Evolutionary conservation across 2,797 vertebrate species (phyloP).

Genomic region (Schizothorax lantsangensis): DNA sequence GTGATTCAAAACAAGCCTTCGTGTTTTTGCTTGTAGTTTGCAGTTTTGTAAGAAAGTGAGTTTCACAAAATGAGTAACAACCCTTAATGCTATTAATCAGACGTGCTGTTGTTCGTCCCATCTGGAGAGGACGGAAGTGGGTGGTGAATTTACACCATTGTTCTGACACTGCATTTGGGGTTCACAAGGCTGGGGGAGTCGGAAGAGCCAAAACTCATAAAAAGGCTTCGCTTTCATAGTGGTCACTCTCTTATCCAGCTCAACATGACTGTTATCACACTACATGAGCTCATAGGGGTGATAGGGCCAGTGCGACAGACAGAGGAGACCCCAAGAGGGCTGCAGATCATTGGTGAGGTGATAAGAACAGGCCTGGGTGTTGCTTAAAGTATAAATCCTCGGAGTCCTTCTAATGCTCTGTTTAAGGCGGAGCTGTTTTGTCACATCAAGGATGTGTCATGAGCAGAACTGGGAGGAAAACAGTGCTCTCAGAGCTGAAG

Average conservation of each 20-base stretch:
- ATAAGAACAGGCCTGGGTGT: slow-evolving; percentile 50
- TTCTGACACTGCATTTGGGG: slow-evolving; percentile 19
- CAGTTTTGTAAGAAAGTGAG: background rate
- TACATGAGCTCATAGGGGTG: slow-evolving; percentile 47
- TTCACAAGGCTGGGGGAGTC: background rate
- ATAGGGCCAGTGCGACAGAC: slow-evolving; percentile 11
- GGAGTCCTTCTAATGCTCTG: slow-evolving; percentile 48
- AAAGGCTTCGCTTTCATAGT: background rate
- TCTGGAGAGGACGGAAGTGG: slow-evolving; percentile 14
- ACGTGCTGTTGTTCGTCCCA: background rate
- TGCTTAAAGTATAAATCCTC: slow-evolving; percentile 43
- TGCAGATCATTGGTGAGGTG: slow-evolving; percentile 53
- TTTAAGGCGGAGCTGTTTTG: slow-evolving; percentile 61
- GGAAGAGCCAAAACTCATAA: background rate
- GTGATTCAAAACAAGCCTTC: background rate
- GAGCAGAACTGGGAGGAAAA: slow-evolving; percentile 29
- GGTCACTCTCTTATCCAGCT: background rate
- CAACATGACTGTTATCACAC: slow-evolving; percentile 8
- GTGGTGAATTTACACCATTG: slow-evolving; percentile 23
- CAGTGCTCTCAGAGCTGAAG: slow-evolving; percentile 30
- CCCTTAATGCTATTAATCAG: slow-evolving; percentile 27
- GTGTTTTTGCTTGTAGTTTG: background rate
- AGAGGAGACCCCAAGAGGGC: slow-evolving; percentile 33
- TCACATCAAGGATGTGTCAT: slow-evolving; percentile 59
- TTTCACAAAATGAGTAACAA: slow-evolving; percentile 20